Conservation (phyloP, 64 coral and sea anemone genomes). For the Porites australiensis region DNA sequence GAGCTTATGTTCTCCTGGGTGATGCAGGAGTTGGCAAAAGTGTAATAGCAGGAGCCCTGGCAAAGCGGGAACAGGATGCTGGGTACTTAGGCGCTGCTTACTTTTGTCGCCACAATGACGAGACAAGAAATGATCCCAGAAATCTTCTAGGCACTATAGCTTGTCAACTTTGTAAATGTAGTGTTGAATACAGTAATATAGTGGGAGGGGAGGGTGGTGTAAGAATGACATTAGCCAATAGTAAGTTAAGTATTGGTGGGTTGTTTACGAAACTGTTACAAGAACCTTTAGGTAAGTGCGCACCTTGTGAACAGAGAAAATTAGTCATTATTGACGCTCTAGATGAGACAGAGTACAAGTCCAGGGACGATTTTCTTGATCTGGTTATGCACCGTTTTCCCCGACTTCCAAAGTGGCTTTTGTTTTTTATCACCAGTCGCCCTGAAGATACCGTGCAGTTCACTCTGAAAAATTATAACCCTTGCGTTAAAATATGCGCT, state of each 20-base stretch:
- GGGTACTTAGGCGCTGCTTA: background rate
- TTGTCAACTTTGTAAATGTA: constrained; percentile 12
- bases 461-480: constrained; percentile 19
- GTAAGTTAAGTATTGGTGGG: background rate
- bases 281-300: constrained; percentile 25
- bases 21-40: constrained; percentile 35
- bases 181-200: background rate
- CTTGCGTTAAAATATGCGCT: constrained; percentile 24
- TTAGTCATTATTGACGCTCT: constrained; percentile 48
- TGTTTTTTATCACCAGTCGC: constrained; percentile 55
- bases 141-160: constrained; percentile 38
- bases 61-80: background rate
- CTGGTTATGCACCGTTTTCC: constrained; percentile 13
- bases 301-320: background rate
- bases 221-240: background rate
- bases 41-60: constrained; percentile 22
- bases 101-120: constrained; percentile 46
- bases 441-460: background rate
- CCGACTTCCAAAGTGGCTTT: constrained; percentile 14
- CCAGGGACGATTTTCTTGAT: constrained; percentile 41
- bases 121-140: constrained; percentile 43
- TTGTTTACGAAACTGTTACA: constrained; percentile 43
- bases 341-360: constrained; percentile 40
- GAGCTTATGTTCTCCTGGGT: background rate
- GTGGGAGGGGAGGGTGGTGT: constrained; percentile 26